Evolutionary conservation across 1,140 invertebrate species (phyloP).

Genomic region (Drosophila lacertosa): DNA sequence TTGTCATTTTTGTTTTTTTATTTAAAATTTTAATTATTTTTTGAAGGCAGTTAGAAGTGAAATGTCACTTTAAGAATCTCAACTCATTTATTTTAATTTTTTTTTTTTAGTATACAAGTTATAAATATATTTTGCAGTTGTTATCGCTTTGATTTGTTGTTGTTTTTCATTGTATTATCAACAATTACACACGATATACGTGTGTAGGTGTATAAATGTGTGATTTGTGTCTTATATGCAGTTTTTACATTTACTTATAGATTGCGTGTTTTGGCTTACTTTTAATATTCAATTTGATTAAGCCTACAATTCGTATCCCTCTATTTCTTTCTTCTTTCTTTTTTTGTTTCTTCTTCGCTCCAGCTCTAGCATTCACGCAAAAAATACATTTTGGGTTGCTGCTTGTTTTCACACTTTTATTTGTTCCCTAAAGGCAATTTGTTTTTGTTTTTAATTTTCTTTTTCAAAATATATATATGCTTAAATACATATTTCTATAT

Average conservation of each 20-base stretch:
- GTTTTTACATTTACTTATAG: conserved; percentile 23
- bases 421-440: conserved; percentile 79
- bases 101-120: conserved; percentile 8
- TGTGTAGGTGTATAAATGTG: conserved; percentile 13
- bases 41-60: conserved; percentile 69
- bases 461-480: background rate
- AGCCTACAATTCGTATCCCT: conserved; percentile 11
- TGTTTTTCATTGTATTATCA: background rate
- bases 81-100: conserved; percentile 31
- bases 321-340: too few relatives aligned
- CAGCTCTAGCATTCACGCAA: conserved; percentile 40
- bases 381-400: conserved; percentile 50
- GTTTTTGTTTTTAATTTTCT: conserved; percentile 20
- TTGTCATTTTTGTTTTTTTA: conserved; percentile 23
- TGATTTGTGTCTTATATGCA: conserved; percentile 7
- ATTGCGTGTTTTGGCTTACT: conserved; percentile 40
- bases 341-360: conserved; percentile 1
- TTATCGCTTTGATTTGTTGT: conserved; percentile 24
- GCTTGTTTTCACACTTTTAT: conserved; percentile 40
- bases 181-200: conserved; percentile 3
- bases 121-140: conserved; percentile 3
- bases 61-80: conserved; percentile 54
- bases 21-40: conserved; percentile 26
- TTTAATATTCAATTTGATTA: conserved; percentile 39
- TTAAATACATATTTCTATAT: conserved; percentile 4